These are phyloP conservation scores for Drymonia ruficornis DNA, from an alignment of 2,888 invertebrate species.

Conservation along the genomic window DNA sequence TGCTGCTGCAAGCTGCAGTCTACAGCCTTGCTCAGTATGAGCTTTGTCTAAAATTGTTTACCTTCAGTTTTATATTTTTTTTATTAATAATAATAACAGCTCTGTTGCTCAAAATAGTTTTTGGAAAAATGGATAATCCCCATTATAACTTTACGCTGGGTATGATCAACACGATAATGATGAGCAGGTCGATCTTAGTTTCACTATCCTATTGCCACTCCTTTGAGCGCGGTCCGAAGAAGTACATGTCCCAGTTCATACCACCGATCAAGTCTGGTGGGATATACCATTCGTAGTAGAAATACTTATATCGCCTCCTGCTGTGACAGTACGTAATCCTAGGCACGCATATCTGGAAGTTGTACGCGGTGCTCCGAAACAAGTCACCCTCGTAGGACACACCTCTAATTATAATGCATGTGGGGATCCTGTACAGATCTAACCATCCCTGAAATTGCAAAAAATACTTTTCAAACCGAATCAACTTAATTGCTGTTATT, in stretches of 20 bases:
- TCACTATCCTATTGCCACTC: slow-evolving; percentile 36
- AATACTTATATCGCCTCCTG: slow-evolving; percentile 47
- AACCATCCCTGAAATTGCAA: slow-evolving; percentile 61
- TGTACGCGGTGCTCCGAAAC: slow-evolving; percentile 53
- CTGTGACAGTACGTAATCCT: slow-evolving; percentile 56
- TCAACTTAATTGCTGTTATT: too few relatives aligned
- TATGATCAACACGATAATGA: too few relatives aligned
- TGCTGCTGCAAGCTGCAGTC: too few relatives aligned
- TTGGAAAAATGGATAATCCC: too few relatives aligned
- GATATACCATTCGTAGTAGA: slow-evolving; percentile 63
- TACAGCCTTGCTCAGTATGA: too few relatives aligned
- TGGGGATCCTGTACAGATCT: slow-evolving; percentile 56
- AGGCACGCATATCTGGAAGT: slow-evolving; percentile 65
- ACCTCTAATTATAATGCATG: slow-evolving; percentile 57
- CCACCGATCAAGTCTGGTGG: slow-evolving; percentile 42
- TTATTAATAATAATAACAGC: too few relatives aligned
- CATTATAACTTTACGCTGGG: too few relatives aligned
- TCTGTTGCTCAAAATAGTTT: too few relatives aligned
- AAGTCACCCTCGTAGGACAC: slow-evolving; percentile 42
- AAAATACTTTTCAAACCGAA: slow-evolving; percentile 9
- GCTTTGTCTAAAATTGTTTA: too few relatives aligned
- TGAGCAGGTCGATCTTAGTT: too few relatives aligned
- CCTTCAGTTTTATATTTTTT: too few relatives aligned
- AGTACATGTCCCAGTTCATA: slow-evolving; percentile 32
- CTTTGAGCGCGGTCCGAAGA: not conserved